Evolutionary conservation across 2,888 invertebrate genomes (phyloP).

Genomic region (Drosophila cracens): DNA sequence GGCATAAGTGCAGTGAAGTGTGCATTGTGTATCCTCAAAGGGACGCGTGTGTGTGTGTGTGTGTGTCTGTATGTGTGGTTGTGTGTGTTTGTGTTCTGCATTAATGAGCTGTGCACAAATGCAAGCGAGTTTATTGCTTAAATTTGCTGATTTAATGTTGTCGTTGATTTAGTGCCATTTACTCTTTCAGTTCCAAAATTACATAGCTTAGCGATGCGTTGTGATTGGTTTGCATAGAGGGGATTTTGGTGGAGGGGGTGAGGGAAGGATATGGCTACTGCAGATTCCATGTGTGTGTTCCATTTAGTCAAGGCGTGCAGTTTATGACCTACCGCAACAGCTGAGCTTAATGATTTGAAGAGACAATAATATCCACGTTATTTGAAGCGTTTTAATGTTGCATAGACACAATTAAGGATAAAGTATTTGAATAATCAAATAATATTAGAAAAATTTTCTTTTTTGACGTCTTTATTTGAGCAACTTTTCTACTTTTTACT

Average conservation of each 20-base stretch:
- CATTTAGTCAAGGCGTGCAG: conserved; percentile 22
- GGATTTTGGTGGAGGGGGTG: neutral
- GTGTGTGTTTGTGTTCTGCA: conserved; percentile 25
- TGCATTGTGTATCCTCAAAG: conserved; percentile 29
- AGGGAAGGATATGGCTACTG: neutral
- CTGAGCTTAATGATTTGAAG: conserved; percentile 47
- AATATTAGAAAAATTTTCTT: neutral
- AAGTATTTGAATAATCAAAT: neutral
- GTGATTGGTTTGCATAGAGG: neutral
- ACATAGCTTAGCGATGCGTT: conserved; percentile 37
- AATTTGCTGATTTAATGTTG: conserved; percentile 37
- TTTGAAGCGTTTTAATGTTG: neutral
- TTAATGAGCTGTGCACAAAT: conserved; percentile 63
- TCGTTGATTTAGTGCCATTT: conserved; percentile 5
- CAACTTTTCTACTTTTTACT: neutral
- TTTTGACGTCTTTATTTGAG: neutral
- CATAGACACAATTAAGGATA: neutral
- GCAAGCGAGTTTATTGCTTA: conserved; percentile 56
- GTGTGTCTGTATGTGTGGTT: conserved; percentile 16
- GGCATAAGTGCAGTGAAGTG: conserved; percentile 66
- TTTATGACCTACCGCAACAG: conserved; percentile 54
- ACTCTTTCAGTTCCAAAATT: conserved; percentile 14
- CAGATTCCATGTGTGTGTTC: neutral
- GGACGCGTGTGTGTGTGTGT: conserved; percentile 1
- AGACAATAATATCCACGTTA: neutral